Percentiles rank a stretch among this genome's conserved stretches.
Conservation (phyloP, 1,140 invertebrate species). For the Drosophila orosa region DNA sequence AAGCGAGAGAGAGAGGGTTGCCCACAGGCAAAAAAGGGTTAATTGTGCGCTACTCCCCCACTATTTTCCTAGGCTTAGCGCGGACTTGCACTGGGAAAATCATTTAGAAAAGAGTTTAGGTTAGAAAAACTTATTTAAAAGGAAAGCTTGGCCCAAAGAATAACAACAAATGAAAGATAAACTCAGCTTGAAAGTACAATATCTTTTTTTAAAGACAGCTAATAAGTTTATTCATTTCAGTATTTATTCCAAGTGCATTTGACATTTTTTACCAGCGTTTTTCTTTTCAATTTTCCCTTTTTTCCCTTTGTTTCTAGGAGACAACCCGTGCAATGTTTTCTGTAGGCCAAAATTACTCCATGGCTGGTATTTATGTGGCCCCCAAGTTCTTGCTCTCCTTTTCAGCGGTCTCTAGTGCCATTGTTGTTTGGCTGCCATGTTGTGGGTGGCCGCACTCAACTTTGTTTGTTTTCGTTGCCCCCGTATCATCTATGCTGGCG, state of each 20-base stretch:
- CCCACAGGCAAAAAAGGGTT: slow-evolving; percentile 58
- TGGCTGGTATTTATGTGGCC: slow-evolving; percentile 29
- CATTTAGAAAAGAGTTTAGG: background rate
- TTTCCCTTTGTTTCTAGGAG: slow-evolving; percentile 17
- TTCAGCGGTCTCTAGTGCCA: slow-evolving; percentile 19
- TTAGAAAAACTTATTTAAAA: no score
- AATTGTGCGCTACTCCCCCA: slow-evolving; percentile 47
- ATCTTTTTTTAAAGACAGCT: background rate
- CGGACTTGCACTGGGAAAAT: slow-evolving; percentile 14
- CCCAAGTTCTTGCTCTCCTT: slow-evolving; percentile 37
- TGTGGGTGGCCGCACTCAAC: slow-evolving; percentile 67
- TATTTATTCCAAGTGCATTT: slow-evolving; percentile 1
- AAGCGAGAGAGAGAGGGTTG: slow-evolving; percentile 6
- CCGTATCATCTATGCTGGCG: slow-evolving; percentile 11
- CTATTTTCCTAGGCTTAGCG: slow-evolving; percentile 14
- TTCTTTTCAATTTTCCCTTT: slow-evolving; percentile 16
- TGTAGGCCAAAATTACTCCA: slow-evolving; percentile 56
- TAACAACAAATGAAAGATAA: no score
- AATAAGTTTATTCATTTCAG: background rate
- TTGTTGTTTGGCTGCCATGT: slow-evolving; percentile 47
- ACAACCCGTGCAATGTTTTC: slow-evolving; percentile 23
- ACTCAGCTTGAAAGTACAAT: background rate
- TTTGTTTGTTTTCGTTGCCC: slow-evolving; percentile 53
- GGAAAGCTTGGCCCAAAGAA: no score
- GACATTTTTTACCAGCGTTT: slow-evolving; percentile 1